Evolutionary conservation across 1,140 invertebrate species (phyloP), one percentile per base, ranked within the genome.

Genomic region (Drosophila neocordata): DNA sequence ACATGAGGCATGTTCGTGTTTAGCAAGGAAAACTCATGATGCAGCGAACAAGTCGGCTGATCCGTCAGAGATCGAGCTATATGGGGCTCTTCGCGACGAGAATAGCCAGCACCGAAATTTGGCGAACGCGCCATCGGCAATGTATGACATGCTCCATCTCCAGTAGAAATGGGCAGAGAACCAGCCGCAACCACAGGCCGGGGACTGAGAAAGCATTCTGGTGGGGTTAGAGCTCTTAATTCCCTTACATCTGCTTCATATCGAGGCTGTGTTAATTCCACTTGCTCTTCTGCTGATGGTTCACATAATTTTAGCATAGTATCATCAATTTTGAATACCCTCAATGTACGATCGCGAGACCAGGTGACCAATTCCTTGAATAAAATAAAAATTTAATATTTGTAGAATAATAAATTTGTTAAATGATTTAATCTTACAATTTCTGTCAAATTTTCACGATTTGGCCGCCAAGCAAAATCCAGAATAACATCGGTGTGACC

Each of bases 401-500:
- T 11, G 1, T 4, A 5, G 9, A 11, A 48, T 4, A 22, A 48
- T 1, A n/a, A 48, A 7, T 20, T 34, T 20, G 8, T 44, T 24
- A 4, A 24, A 4, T 1, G 11, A 3, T 18, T 3, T 2, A 15
- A 6, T 65, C 78, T 69, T 53, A 91, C 90, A 64, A 91, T 90
- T 77, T 90, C 89, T 0, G 74, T 69, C 9, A 55, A 76, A 37
- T 73, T 88, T 12, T 90, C 85, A 2, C 76, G 85, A 80, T 94
- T 94, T 44, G 95, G 94, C 66, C 97, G 93, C 97, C 97, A 99
- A 75, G 97, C 96, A 94, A 99, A 99, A 84, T 99, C 98, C 37
- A 98, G 92, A 35, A 99, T 97, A 37, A 98, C 97, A 93, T 99
- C 97, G 2, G 96, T 96, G 89, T 99, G 98, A 0, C 97, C 97